Conservation (phyloP, 1,140 invertebrate genomes). For the Colletes gigas region DNA sequence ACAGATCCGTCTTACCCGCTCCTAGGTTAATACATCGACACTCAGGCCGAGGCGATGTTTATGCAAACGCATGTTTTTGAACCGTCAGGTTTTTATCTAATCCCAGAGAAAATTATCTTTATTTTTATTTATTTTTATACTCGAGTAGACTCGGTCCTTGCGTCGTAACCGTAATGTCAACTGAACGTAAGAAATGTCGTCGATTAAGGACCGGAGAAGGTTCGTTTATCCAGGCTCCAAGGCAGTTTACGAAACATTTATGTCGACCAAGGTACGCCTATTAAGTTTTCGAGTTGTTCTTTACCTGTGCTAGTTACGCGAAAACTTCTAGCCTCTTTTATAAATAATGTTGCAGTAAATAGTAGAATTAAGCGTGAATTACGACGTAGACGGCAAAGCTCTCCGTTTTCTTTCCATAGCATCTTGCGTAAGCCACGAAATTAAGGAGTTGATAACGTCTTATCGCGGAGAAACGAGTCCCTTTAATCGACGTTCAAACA, state of each 20-base stretch:
- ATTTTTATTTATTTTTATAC: background rate
- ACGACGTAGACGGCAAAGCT: background rate
- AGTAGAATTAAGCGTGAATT: slow-evolving; percentile 10
- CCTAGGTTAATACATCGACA: background rate
- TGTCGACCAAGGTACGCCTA: background rate
- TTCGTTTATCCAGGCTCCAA: background rate
- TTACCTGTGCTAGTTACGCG: background rate
- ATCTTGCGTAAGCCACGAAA: no score
- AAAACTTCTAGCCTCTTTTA: background rate
- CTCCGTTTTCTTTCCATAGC: background rate
- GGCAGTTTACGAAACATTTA: background rate
- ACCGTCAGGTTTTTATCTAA: no score
- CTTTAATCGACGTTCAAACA: background rate
- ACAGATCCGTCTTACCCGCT: no score
- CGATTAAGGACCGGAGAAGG: slow-evolving; percentile 14
- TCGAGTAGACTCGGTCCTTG: background rate
- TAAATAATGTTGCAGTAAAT: slow-evolving; percentile 6
- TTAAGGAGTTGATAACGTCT: background rate
- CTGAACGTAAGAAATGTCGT: background rate
- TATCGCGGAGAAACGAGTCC: background rate
- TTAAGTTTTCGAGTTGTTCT: slow-evolving; percentile 5
- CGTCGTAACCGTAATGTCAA: background rate
- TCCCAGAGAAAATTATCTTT: no score
- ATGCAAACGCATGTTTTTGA: no score
- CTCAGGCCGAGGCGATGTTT: no score